These are phyloP conservation scores for Nannoperca australis DNA, from an alignment of 2,797 vertebrate species.

Conservation along the genomic window DNA sequence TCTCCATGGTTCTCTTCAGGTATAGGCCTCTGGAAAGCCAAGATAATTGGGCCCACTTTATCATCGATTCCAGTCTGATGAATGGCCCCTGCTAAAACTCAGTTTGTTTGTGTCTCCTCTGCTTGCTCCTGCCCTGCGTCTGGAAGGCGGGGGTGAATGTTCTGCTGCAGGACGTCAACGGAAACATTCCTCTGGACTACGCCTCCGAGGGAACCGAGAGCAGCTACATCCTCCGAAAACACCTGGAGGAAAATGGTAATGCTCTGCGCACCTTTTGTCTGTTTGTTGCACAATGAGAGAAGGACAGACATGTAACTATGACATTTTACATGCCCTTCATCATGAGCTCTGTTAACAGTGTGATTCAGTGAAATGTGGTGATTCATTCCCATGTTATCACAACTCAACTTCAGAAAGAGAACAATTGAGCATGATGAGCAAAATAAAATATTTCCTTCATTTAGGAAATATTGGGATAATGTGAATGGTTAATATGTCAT, in stretches of 20 bases:
- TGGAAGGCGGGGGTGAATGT: conserved; percentile 91
- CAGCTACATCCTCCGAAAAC: conserved; percentile 89
- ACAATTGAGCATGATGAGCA: neutral
- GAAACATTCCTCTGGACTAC: conserved; percentile 93
- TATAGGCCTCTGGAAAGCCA: conserved; percentile 59
- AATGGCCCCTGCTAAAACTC: conserved; percentile 56
- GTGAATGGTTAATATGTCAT: conserved; percentile 37
- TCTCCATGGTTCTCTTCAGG: conserved; percentile 59
- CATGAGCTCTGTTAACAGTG: neutral
- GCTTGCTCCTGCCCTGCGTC: conserved; percentile 14
- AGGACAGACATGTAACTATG: neutral
- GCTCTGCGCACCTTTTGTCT: neutral
- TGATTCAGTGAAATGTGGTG: neutral
- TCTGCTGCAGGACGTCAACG: conserved; percentile 93
- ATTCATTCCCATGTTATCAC: neutral
- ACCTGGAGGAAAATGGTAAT: conserved; percentile 95
- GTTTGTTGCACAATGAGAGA: neutral
- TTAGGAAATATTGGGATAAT: conserved; percentile 18
- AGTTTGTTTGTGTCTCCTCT: conserved; percentile 55
- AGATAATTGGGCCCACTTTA: conserved; percentile 79
- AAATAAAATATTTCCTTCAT: conserved; percentile 28
- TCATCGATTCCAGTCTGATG: conserved; percentile 74
- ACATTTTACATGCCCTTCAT: neutral
- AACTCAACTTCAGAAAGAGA: neutral
- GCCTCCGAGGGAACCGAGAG: conserved; percentile 92